Conservation (phyloP, 1,140 invertebrate species). For the Delia radicum region DNA sequence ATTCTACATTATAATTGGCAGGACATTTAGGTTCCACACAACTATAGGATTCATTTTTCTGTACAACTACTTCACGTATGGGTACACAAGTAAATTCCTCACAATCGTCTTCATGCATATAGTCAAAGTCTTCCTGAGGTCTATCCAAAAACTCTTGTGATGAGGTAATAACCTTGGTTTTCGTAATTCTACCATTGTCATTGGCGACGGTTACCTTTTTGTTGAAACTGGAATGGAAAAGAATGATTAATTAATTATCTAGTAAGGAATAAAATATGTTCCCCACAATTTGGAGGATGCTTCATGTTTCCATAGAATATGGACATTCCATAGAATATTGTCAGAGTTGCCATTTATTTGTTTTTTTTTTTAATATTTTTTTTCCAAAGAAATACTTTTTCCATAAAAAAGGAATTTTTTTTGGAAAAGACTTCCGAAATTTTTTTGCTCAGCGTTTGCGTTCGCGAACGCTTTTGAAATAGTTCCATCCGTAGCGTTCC, state of each 20-base stretch:
- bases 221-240: conserved; percentile 30
- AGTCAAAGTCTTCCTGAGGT: conserved; percentile 35
- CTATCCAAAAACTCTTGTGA: conserved; percentile 44
- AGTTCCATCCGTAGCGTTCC: too few relatives aligned
- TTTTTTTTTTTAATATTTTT: too few relatives aligned
- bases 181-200: conserved; percentile 44
- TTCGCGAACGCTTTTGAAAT: too few relatives aligned
- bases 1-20: conserved; percentile 58
- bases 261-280: not conserved
- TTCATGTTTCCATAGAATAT: too few relatives aligned
- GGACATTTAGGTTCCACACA: conserved; percentile 64
- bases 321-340: not conserved
- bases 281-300: too few relatives aligned
- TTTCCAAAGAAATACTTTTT: too few relatives aligned
- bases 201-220: conserved; percentile 44
- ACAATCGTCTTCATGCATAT: conserved; percentile 43
- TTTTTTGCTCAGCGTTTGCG: too few relatives aligned
- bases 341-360: not conserved
- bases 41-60: conserved; percentile 43
- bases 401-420: too few relatives aligned
- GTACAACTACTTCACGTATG: conserved; percentile 38
- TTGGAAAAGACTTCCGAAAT: too few relatives aligned
- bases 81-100: conserved; percentile 52
- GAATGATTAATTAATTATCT: not conserved
- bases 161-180: conserved; percentile 45